phyloP scores from a whole-genome alignment of 2,797 vertebrate species.

The Ceryle rudis region DNA sequence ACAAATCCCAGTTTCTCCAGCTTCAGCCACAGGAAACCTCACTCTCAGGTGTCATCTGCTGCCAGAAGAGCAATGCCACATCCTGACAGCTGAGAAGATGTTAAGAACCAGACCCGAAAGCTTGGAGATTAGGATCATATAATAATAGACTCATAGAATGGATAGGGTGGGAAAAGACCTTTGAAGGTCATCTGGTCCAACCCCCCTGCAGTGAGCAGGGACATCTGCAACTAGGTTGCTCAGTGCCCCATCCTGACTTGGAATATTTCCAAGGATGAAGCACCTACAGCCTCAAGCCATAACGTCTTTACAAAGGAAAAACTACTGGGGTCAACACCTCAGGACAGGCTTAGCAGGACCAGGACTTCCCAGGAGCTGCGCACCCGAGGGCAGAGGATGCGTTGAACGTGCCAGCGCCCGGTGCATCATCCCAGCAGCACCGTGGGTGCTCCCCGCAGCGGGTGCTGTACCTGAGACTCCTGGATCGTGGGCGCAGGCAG shows the following conservation, averaged over 20 bases:
- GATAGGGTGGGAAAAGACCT: not conserved
- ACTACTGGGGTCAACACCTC: not conserved
- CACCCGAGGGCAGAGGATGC: not conserved
- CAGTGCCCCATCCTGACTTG: not conserved
- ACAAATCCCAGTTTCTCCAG: not conserved
- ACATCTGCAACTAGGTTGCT: not conserved
- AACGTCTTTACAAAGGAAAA: not conserved
- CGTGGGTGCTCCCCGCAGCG: fast-evolving
- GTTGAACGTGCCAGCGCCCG: fast-evolving
- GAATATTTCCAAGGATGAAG: not conserved
- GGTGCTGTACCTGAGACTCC: slow-evolving; percentile 90
- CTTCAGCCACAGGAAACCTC: not conserved
- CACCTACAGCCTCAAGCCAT: not conserved
- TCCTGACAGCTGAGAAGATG: not conserved
- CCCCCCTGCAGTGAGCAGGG: not conserved
- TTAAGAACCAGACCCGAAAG: not conserved
- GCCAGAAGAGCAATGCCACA: not conserved
- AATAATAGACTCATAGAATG: not conserved
- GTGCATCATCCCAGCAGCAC: fast-evolving
- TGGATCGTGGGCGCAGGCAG: slow-evolving; percentile 89
- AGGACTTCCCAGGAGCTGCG: not conserved
- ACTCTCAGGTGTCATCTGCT: not conserved
- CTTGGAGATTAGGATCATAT: not conserved
- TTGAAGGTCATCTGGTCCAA: not conserved
- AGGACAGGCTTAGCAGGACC: not conserved